phyloP scores from a whole-genome alignment of 2,888 invertebrate genomes.

The Sericinus montela region DNA sequence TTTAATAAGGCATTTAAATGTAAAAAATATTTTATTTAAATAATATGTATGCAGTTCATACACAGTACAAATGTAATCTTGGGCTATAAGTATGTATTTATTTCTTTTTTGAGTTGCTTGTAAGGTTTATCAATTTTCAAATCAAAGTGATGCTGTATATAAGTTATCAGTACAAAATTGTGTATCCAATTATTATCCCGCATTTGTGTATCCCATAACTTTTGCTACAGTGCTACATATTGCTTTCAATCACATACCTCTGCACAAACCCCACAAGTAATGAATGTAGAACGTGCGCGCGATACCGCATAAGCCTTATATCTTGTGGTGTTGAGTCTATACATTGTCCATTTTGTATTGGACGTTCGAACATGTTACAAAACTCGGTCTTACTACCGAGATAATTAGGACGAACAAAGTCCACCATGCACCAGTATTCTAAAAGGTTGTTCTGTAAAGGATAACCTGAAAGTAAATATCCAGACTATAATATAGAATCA shows the following conservation, averaged over 20 bases:
- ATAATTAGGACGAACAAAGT: constrained; percentile 98
- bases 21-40: too few relatives aligned
- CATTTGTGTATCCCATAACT: too few relatives aligned
- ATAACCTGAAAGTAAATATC: constrained; percentile 80
- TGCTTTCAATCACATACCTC: constrained; percentile 70
- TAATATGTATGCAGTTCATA: too few relatives aligned
- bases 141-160: too few relatives aligned
- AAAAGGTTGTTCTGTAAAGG: constrained; percentile 98
- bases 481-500: neutral
- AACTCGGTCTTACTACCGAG: constrained; percentile 98
- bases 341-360: constrained; percentile 99
- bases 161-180: too few relatives aligned
- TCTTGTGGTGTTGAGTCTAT: constrained; percentile 97
- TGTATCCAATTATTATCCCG: too few relatives aligned
- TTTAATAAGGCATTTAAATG: too few relatives aligned
- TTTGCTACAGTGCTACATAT: too few relatives aligned
- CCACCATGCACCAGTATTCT: constrained; percentile 99
- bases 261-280: constrained; percentile 97
- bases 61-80: too few relatives aligned
- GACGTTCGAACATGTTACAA: constrained; percentile 98
- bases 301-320: constrained; percentile 94
- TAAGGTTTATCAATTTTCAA: too few relatives aligned
- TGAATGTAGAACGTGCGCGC: constrained; percentile 97
- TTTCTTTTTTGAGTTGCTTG: too few relatives aligned
- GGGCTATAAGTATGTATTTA: too few relatives aligned